Evolutionary conservation across 2,888 invertebrate species (phyloP), one percentile per base, ranked within the genome.

Genomic region (Diachrysia chrysitis): DNA sequence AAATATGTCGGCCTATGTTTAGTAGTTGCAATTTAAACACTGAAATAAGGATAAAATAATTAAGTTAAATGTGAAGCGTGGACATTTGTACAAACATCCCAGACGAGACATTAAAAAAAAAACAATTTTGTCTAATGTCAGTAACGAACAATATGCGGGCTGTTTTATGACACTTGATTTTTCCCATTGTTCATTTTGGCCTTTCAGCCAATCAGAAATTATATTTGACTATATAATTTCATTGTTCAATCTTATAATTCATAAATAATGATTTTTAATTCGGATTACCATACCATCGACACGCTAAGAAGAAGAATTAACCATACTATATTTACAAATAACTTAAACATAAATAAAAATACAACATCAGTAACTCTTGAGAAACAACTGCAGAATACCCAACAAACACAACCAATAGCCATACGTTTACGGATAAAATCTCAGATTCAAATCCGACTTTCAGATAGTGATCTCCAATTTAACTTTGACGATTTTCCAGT

Each of bases 381-480:
- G 16, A 51, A 19, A 51, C 48, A 21, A 51, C 21, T 10, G 14
- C 10, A 25, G 17, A 61, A 58, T 46, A 58, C n/a, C 42, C 21
- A 63, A 61, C 64, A 63, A 32, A 35, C n/a, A 55, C 37, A 66
- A 63, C 19, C 56, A 78, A 65, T 65, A 25, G 37, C 32, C 21
- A 46, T 63, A 62, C 56, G 68, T 64, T 60, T 57, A 66, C 68
- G 19, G 58, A 72, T 78, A 69, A 76, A 81, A 81, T 82, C 75
- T 74, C 62, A 71, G 81, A 86, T 88, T 85, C 83, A 84, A 85
- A 89, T 85, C 82, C 76, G 56, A 72, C 58, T 54, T 65, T 16
- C 25, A 66, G 87, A 87, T 88, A 87, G 81, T 84, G 88, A 90
- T 91, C 90, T 88, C 83, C 90, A 92, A 92, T 92, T 89, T 91